Evolutionary conservation across 1,140 invertebrate genomes (phyloP).

Genomic region (Lordiphosa clarofinis): DNA sequence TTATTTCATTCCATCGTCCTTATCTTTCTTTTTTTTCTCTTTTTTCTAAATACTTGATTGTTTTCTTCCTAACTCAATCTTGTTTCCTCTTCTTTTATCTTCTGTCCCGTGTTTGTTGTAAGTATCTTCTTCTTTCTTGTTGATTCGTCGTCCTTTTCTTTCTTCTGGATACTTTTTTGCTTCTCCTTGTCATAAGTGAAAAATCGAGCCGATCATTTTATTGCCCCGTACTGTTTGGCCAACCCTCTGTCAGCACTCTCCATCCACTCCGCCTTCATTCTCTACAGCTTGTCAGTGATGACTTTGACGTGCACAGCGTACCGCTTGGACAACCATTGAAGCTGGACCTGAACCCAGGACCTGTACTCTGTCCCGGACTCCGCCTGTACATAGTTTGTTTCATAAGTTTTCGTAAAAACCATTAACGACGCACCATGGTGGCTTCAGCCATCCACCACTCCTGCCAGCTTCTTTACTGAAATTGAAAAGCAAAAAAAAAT

Average conservation of each 20-base stretch:
- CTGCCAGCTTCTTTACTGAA: conserved; percentile 33
- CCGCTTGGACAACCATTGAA: conserved; percentile 15
- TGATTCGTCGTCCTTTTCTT: too few relatives aligned
- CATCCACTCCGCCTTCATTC: neutral
- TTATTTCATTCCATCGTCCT: too few relatives aligned
- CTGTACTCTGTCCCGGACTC: conserved; percentile 16
- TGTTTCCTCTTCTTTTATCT: too few relatives aligned
- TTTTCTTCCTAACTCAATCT: too few relatives aligned
- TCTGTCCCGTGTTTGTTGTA: too few relatives aligned
- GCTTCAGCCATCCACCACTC: conserved; percentile 15
- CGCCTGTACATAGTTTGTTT: conserved; percentile 64
- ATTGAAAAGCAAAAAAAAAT: conserved; percentile 57
- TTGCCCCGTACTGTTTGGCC: neutral
- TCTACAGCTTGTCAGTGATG: conserved; percentile 18
- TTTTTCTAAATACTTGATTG: too few relatives aligned
- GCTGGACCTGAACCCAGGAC: conserved; percentile 3
- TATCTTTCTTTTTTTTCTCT: too few relatives aligned
- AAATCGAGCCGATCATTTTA: too few relatives aligned
- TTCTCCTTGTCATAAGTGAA: too few relatives aligned
- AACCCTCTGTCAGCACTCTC: conserved; percentile 8
- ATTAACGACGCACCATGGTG: conserved; percentile 67
- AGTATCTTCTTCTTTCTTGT: too few relatives aligned
- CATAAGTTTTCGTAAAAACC: conserved; percentile 70
- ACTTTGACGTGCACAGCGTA: conserved; percentile 39
- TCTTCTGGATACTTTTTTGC: too few relatives aligned